Evolutionary conservation across 2,113 vertebrate genomes (phyloP), one percentile per base, ranked within the genome.

Genomic region (Platysteira castanea): DNA sequence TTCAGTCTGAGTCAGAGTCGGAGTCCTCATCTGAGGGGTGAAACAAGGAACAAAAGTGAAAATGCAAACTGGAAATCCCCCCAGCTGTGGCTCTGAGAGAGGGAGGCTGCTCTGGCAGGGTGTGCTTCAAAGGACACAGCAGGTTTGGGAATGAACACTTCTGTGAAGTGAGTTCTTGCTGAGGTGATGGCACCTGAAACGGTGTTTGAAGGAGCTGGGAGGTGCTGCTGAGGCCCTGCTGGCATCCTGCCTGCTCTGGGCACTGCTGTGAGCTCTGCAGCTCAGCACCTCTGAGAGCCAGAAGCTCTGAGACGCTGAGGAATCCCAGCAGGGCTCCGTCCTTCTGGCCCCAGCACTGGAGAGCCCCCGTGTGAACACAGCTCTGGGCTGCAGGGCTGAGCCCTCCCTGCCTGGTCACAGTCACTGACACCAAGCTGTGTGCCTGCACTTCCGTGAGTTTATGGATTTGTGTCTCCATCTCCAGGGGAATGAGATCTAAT

Each of bases 1-100:
- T 91, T 99, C 97, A 99, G 92, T 99, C 99, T 0, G 99, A 99
- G 96, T 99, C 99, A 0, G 98, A 98, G 95, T 99, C 97, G 0
- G 98, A 99, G 86, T 97, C 95, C 13, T 99, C 98, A 59, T 98
- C 99, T 99, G 86, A 82, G 93, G 85, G 31, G 27, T 44, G 59
- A 97, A 96, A 92, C 95, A 95, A 97, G 60, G 91, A 96, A 84
- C 28, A 57, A 33, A 2, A 76, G 60, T 64, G 50, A 67, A 50
- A 91, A 74, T 35, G 63, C 44, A 60, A 89, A 70, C 49, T 54
- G 47, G 23, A 70, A 70, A 63, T 24, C 14, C 67, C 65, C 10
- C 15, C 47, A 16, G 30, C 56, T 67, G 75, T 53, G 53, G 52
- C 41, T 93, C 54, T 69, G 63, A 42, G 33, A 71, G 56, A 77